Evolutionary conservation across 2,888 invertebrate species (phyloP), one percentile per base, ranked within the genome.

Genomic region (Drosophila lacicola): DNA sequence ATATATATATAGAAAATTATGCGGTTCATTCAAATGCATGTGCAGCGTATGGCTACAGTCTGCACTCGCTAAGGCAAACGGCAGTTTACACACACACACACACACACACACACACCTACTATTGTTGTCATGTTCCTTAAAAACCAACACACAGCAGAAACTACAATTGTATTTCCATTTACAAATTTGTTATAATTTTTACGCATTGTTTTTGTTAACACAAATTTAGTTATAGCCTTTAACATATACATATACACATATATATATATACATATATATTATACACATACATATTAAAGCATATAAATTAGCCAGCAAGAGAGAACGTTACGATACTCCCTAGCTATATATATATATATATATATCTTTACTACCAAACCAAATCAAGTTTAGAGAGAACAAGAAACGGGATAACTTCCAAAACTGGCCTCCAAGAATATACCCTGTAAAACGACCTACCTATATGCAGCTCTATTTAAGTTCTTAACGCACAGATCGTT

Each of bases 141-240:
- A 56, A 70, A 60, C 56, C 51, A 57, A 29, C 29, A 29, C 8
- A 76, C 47, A 53, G 33, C 42, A 70, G 51, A 70, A 65, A 69
- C 58, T 70, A 60, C 46, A 60, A 77, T 57, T 81, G 74, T 87
- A 86, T 86, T 80, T 80, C 74, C 74, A 76, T 85, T 82, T 76
- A 77, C 54, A 66, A 83, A 68, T 68, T 81, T 87, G 89, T 83
- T 83, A 83, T 83, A 58, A 81, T 87, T 83, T 82, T 65, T 70
- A 87, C 62, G 81, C 58, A 79, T 80, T 76, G 77, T 76, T 87
- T 88, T 83, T 83, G 89, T 83, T 83, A 86, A 78, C 79, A 80
- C 82, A 73, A 79, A 71, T 57, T 72, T 74, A 86, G 82, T 75
- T 88, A 57, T 77, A 75, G 54, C 21, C 44, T 44, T 51, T 19